Base-by-base conservation (phyloP, 2,113 vertebrate genomes). In the Ciconia boyciana region DNA sequence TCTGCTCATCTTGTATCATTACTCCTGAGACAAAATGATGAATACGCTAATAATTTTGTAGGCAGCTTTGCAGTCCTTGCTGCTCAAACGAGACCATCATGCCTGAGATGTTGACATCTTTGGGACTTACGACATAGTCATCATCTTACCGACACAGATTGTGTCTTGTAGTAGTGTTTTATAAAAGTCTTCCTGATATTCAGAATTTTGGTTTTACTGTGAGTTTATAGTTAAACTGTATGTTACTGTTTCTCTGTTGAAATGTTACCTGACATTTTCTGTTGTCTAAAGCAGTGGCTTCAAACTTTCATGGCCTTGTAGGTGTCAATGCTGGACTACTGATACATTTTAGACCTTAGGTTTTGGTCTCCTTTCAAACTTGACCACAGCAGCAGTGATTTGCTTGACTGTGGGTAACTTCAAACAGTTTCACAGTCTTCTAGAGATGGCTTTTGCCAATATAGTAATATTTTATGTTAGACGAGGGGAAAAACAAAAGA, bases 1-100 rank as follows among this genome's bases (percentile, higher is more conserved):
- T 95, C 81, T 94, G 83, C 57, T 91, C 86, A 76, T 95, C 84
- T 97, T 94, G 77, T 89, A 43, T 95, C 95, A 95, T 96, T 93
- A 88, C 94, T 97, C 89, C 84, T 80, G 91, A 95, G 96, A 97
- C 91, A 69, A 39, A 76, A 41, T 87, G 41, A 82, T 94, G 89
- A 89, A 83, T 80, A n/a, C 3, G 9, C 86, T 60, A 13, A 65
- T 91, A 18, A 16, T 61, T 82, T 87, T 92, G 69, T 31, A 87
- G 83, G 70, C 95, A 95, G 74, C 54, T 75, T 88, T 87, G 29
- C 72, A 77, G 77, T 54, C 65, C 49, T 58, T 62, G 91, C 87
- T 91, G 77, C 78, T 94, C 91, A 89, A 91, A 75, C 5, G 0
- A 39, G 80, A 43, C 74, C 69, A 34, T 89, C 65, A 17, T 29